phyloP scores from a whole-genome alignment of 2,113 vertebrate species.

The Irena cyanogastra region DNA sequence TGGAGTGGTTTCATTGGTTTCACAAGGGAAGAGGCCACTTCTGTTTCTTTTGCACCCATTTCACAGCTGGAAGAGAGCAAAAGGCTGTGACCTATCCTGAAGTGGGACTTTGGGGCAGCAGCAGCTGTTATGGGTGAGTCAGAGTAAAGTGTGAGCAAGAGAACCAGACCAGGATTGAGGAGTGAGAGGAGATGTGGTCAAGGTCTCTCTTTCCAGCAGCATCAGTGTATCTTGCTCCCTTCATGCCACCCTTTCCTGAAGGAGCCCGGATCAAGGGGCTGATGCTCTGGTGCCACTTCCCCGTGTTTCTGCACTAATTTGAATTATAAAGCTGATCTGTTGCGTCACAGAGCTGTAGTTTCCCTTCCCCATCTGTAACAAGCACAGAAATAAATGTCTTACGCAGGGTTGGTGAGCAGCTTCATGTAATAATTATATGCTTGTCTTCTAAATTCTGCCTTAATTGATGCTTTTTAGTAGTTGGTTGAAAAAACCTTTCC shows the following conservation, averaged over 20 bases:
- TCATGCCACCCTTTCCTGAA: neutral
- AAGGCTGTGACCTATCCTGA: neutral
- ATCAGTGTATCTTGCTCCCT: neutral
- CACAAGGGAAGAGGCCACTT: fast-evolving
- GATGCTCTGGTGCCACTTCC: neutral
- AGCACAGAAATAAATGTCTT: neutral
- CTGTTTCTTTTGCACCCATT: neutral
- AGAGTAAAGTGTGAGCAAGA: neutral
- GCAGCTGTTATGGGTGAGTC: neutral
- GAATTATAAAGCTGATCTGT: neutral
- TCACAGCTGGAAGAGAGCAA: neutral
- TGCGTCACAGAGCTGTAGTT: neutral
- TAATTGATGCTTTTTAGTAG: neutral
- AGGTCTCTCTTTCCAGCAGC: neutral
- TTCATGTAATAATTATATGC: neutral
- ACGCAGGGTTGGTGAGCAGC: neutral
- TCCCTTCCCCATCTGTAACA: neutral
- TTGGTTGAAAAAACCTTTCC: neutral
- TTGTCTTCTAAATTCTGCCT: neutral
- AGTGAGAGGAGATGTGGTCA: neutral
- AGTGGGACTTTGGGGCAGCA: neutral
- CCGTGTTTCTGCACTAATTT: neutral
- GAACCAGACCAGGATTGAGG: neutral
- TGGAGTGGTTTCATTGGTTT: neutral
- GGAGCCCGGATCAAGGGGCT: neutral